These are phyloP conservation scores for Parazoanthus atlanticus DNA, from an alignment of 92 coral and sea anemone species.

Conservation along the genomic window DNA sequence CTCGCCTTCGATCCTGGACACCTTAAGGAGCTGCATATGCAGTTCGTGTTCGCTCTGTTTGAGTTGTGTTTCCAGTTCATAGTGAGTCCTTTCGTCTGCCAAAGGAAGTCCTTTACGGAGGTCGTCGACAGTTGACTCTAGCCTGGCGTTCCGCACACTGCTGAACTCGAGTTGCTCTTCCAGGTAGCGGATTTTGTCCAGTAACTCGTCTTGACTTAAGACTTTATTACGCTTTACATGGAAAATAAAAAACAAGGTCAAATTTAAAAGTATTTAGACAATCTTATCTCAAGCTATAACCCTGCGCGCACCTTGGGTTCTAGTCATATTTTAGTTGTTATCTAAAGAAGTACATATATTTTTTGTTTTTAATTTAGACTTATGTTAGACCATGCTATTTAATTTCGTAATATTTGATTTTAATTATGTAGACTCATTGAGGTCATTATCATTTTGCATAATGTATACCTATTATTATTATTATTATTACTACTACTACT, in stretches of 20 bases:
- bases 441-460: no score
- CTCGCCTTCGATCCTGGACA: conserved; percentile 76
- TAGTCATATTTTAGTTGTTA: no score
- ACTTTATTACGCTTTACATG: background rate
- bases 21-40: conserved; percentile 64
- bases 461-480: no score
- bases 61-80: conserved; percentile 58
- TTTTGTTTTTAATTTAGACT: no score
- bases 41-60: conserved; percentile 70
- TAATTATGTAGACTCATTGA: no score
- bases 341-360: no score
- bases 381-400: no score
- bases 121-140: conserved; percentile 46
- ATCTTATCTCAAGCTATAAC: no score
- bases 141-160: conserved; percentile 41
- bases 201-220: conserved; percentile 25
- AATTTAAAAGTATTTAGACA: no score
- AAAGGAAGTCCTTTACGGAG: conserved; percentile 30
- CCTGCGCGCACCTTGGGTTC: no score
- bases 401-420: no score
- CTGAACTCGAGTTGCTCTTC: conserved; percentile 55
- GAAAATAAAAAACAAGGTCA: background rate
- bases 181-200: conserved; percentile 51
- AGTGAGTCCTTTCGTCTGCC: conserved; percentile 44
- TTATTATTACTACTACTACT: no score